These are phyloP conservation scores for Dendroctonus valens DNA, from an alignment of 1,140 invertebrate genomes.

Conservation along the genomic window DNA sequence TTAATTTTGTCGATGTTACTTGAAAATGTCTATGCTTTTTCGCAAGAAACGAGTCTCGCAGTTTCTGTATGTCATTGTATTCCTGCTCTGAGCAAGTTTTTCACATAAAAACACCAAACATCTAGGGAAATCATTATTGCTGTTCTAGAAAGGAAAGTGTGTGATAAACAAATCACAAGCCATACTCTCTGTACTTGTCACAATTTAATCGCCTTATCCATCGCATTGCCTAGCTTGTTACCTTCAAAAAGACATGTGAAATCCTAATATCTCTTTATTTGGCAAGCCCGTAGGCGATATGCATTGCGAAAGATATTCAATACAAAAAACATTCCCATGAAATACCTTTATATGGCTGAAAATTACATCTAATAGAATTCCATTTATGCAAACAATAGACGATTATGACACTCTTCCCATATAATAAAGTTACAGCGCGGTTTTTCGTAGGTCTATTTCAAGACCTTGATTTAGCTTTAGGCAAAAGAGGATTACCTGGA, in stretches of 20 bases:
- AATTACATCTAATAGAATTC: not conserved
- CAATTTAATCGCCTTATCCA: conserved; percentile 7
- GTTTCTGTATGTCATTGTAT: too few species aligned
- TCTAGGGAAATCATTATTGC: too few species aligned
- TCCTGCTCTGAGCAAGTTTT: too few species aligned
- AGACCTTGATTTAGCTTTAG: too few species aligned
- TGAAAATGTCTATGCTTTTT: too few species aligned
- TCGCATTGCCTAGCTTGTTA: not conserved
- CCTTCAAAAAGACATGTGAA: conserved; percentile 18
- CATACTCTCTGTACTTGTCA: not conserved
- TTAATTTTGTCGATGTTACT: too few species aligned
- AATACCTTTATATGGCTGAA: conserved; percentile 1
- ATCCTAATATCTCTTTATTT: conserved; percentile 12
- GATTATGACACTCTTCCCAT: not conserved
- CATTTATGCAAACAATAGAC: not conserved
- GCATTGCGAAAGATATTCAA: not conserved
- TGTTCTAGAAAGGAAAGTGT: not conserved
- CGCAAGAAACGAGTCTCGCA: too few species aligned
- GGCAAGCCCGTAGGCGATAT: not conserved
- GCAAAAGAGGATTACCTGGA: too few species aligned
- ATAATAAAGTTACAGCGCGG: too few species aligned
- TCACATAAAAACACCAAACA: too few species aligned
- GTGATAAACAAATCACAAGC: not conserved
- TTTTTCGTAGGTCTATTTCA: too few species aligned
- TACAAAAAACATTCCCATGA: conserved; percentile 5